phyloP scores from a whole-genome alignment of 2,797 vertebrate species.

The Tapera naevia region DNA sequence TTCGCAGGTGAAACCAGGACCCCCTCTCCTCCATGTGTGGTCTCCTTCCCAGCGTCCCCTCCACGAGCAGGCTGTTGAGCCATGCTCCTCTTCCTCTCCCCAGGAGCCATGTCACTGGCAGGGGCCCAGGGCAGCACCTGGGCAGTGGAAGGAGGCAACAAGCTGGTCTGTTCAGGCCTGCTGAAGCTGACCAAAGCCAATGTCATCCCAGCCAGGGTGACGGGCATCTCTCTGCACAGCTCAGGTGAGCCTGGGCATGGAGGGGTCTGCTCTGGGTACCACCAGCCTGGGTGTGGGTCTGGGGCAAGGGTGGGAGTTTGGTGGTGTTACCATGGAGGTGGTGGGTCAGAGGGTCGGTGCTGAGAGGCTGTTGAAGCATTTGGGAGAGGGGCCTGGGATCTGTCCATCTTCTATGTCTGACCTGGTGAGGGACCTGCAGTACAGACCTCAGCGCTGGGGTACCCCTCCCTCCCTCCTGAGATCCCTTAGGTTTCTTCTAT shows the following conservation, averaged over 20 bases:
- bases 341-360: not conserved
- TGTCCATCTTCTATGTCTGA: not conserved
- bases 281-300: too few relatives aligned
- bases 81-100: not conserved
- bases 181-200: conserved; percentile 91
- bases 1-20: conserved; percentile 86
- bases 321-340: not conserved
- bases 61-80: not conserved
- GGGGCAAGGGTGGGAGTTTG: not conserved
- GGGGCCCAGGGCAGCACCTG: conserved; percentile 94
- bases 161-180: conserved; percentile 91
- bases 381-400: rapidly evolving
- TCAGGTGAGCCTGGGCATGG: conserved; percentile 74
- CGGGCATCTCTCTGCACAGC: conserved; percentile 80
- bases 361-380: not conserved
- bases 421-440: not conserved
- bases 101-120: conserved; percentile 93
- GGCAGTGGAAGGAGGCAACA: conserved; percentile 97
- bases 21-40: not conserved
- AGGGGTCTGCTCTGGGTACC: not conserved
- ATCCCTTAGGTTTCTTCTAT: not conserved
- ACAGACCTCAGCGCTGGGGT: not conserved
- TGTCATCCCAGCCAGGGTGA: conserved; percentile 86
- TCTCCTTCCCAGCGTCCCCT: not conserved
- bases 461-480: not conserved